These are phyloP conservation scores for Plagiodera versicolora DNA, from an alignment of 2,888 invertebrate genomes.

Conservation along the genomic window DNA sequence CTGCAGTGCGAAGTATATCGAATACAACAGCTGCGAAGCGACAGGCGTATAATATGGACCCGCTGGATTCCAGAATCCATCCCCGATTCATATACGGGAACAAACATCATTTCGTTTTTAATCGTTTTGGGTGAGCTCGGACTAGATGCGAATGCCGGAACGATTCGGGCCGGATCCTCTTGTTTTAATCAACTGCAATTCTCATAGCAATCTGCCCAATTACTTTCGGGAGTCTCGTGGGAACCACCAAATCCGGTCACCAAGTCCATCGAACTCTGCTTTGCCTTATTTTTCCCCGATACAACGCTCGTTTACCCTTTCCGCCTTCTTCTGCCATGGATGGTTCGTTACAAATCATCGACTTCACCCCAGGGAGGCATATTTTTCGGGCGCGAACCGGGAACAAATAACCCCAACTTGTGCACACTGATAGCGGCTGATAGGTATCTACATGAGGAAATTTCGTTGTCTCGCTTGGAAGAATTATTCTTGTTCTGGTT, in stretches of 20 bases:
- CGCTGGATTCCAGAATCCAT: slow-evolving; percentile 18
- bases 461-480: no score
- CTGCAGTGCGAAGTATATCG: no score
- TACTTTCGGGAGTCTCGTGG: slow-evolving; percentile 44
- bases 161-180: slow-evolving; percentile 36
- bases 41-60: slow-evolving; percentile 11
- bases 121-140: slow-evolving; percentile 26
- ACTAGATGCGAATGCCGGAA: slow-evolving; percentile 29
- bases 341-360: background rate
- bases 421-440: no score
- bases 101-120: slow-evolving; percentile 32
- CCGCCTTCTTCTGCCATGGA: background rate
- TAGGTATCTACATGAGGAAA: no score
- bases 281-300: slow-evolving; percentile 35
- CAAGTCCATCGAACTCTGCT: slow-evolving; percentile 38
- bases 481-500: no score
- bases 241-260: slow-evolving; percentile 42
- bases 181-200: slow-evolving; percentile 48
- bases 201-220: slow-evolving; percentile 47
- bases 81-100: slow-evolving; percentile 16
- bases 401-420: background rate
- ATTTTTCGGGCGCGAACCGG: background rate
- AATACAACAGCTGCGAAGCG: slow-evolving; percentile 18
- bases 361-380: background rate
- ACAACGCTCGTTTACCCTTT: slow-evolving; percentile 15